phyloP scores from a whole-genome alignment of 2,113 vertebrate genomes.

The Syngnathus scovelli region DNA sequence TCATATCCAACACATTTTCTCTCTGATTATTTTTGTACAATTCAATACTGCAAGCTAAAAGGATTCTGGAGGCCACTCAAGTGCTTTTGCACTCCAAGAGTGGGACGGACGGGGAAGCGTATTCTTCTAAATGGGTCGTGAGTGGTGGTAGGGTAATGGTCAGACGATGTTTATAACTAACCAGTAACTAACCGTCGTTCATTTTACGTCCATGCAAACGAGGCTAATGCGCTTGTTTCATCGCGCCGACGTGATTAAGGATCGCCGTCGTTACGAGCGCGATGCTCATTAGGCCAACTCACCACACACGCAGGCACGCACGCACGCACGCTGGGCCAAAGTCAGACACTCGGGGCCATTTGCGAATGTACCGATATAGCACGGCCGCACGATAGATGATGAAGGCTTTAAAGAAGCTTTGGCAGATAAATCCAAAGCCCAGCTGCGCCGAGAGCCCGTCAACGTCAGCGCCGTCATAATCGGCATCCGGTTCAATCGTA shows the following conservation, averaged over 20 bases:
- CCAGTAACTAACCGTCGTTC: too few relatives aligned
- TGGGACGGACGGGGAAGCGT: too few relatives aligned
- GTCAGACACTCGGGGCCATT: constrained; percentile 15
- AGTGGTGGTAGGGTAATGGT: too few relatives aligned
- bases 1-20: too few relatives aligned
- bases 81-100: background rate
- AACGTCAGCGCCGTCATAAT: constrained; percentile 29
- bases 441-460: constrained; percentile 50
- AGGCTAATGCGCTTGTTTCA: constrained; percentile 35
- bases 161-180: background rate
- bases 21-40: background rate
- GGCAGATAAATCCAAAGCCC: constrained; percentile 64
- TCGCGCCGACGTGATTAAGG: constrained; percentile 9
- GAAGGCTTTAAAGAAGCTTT: constrained; percentile 64
- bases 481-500: constrained; percentile 31
- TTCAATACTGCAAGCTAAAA: background rate
- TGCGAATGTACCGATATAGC: constrained; percentile 24
- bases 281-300: constrained; percentile 22
- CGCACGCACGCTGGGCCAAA: background rate
- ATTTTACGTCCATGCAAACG: constrained; percentile 12
- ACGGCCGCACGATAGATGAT: constrained; percentile 49
- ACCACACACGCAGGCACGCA: constrained; percentile 7
- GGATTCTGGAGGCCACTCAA: background rate
- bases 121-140: too few relatives aligned
- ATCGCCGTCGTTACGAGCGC: constrained; percentile 24